phyloP scores from a whole-genome alignment of 1,140 invertebrate species.

The Phocides pigmalion region DNA sequence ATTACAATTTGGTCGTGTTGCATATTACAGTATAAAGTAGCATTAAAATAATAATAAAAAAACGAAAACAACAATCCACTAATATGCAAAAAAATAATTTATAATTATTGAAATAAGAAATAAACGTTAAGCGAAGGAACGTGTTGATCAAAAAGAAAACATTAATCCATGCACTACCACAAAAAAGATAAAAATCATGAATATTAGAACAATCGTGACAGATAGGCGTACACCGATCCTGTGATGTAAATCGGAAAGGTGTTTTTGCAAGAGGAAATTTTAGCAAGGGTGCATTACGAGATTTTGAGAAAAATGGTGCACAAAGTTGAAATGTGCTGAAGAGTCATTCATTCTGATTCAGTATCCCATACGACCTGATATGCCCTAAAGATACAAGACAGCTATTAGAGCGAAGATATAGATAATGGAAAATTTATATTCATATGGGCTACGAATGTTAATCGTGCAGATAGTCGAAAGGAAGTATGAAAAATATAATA shows the following conservation, averaged over 20 bases:
- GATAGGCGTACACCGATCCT: constrained; percentile 29
- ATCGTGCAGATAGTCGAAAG: constrained; percentile 58
- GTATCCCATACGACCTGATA: constrained; percentile 65
- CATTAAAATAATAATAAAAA: constrained; percentile 36
- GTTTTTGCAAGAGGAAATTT: constrained; percentile 23
- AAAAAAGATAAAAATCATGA: constrained; percentile 43
- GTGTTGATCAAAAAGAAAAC: constrained; percentile 26
- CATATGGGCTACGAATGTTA: constrained; percentile 64
- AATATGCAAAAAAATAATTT: constrained; percentile 42
- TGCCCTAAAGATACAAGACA: constrained; percentile 39
- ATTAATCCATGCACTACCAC: constrained; percentile 30
- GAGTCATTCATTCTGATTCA: constrained; percentile 44
- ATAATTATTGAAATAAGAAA: constrained; percentile 39
- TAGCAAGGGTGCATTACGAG: constrained; percentile 43
- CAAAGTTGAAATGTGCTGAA: constrained; percentile 54
- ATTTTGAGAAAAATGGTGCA: constrained; percentile 51
- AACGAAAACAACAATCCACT: constrained; percentile 39
- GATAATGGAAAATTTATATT: constrained; percentile 44
- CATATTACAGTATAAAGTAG: constrained; percentile 47
- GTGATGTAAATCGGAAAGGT: constrained; percentile 19
- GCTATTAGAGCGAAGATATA: constrained; percentile 47
- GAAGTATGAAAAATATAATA: constrained; percentile 55
- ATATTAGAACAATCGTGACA: constrained; percentile 37
- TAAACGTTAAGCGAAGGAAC: constrained; percentile 35
- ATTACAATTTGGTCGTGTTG: constrained; percentile 80